These are phyloP conservation scores for Noctua janthe DNA, from an alignment of 2,888 invertebrate species.

Conservation along the genomic window DNA sequence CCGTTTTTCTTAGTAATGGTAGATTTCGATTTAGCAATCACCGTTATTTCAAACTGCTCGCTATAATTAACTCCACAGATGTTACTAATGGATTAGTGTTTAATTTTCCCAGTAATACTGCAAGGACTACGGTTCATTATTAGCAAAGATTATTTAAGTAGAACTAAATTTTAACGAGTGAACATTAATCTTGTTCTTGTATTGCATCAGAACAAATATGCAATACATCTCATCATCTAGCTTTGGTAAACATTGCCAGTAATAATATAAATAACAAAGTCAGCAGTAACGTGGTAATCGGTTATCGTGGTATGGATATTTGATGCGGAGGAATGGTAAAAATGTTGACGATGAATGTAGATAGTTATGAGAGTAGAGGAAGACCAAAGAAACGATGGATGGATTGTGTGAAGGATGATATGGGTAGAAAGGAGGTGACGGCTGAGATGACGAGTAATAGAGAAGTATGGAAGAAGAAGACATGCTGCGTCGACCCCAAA, in stretches of 20 bases:
- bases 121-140: not conserved
- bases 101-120: not conserved
- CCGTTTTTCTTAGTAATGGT: constrained; percentile 10
- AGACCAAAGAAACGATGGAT: too few relatives aligned
- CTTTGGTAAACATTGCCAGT: not conserved
- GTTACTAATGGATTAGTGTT: constrained; percentile 31
- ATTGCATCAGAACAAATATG: not conserved
- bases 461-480: too few relatives aligned
- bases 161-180: not conserved
- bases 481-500: too few relatives aligned
- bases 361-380: too few relatives aligned
- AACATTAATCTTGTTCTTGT: not conserved
- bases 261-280: not conserved
- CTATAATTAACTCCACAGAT: constrained; percentile 45
- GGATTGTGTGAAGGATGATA: too few relatives aligned
- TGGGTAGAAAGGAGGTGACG: too few relatives aligned
- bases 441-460: too few relatives aligned
- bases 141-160: not conserved
- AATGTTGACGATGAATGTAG: too few relatives aligned
- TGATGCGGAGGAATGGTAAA: too few relatives aligned
- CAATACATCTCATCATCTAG: not conserved
- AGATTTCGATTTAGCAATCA: constrained; percentile 1
- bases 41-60: constrained; percentile 27
- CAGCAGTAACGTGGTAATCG: too few relatives aligned
- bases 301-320: too few relatives aligned